Conservation (phyloP, 2,113 vertebrate species). For the Crypturellus undulatus region DNA sequence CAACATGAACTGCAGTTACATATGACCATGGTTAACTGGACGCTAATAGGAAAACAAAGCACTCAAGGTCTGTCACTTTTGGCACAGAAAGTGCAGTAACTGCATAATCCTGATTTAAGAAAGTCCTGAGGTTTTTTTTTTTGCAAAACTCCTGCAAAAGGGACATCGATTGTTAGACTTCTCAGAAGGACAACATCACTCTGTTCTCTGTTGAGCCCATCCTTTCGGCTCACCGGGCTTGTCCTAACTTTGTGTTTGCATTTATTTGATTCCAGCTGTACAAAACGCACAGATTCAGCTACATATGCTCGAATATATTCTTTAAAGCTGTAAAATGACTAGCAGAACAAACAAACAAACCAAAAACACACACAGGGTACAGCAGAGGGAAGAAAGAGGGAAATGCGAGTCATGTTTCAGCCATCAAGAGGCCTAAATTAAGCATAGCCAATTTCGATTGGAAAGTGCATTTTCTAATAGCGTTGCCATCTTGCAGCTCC, state of each 20-base stretch:
- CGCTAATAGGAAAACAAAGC: background rate
- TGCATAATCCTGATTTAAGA: constrained; percentile 10
- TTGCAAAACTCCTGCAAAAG: background rate
- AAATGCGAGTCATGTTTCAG: background rate
- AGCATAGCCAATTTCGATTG: constrained; percentile 11
- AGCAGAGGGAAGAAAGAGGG: background rate
- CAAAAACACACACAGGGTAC: background rate
- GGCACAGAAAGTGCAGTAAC: constrained; percentile 21
- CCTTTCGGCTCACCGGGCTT: background rate
- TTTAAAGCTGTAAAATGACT: background rate
- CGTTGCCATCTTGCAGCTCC: background rate
- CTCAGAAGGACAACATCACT: constrained; percentile 6
- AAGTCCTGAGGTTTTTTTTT: background rate
- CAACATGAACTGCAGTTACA: background rate
- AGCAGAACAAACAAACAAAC: background rate
- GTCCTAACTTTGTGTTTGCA: constrained; percentile 8
- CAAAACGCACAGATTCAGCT: background rate
- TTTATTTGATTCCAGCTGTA: background rate
- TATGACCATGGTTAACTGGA: background rate
- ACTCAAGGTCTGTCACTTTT: constrained; percentile 22
- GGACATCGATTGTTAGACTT: background rate
- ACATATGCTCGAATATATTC: background rate
- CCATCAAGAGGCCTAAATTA: constrained; percentile 23
- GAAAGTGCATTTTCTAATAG: constrained; percentile 30
- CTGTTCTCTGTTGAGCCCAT: background rate